These are phyloP conservation scores for Orchestes rusci DNA, from an alignment of 2,888 invertebrate genomes.

Conservation along the genomic window DNA sequence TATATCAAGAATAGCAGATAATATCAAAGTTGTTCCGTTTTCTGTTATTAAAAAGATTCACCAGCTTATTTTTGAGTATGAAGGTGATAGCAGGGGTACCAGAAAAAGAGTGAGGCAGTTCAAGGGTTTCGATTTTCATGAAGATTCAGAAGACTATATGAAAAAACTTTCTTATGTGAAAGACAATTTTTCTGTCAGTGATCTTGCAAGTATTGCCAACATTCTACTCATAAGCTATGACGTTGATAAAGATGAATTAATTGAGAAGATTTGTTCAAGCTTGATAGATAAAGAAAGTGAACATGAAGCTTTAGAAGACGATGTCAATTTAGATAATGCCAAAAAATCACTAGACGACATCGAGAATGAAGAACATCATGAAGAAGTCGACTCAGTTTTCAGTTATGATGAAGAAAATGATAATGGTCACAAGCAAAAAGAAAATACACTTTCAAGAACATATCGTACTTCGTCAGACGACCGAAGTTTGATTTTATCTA, in stretches of 20 bases:
- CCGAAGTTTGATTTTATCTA: background rate
- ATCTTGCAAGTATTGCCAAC: background rate
- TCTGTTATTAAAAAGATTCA: background rate
- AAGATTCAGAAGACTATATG: too few relatives aligned
- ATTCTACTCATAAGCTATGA: conserved; percentile 1
- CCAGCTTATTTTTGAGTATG: background rate
- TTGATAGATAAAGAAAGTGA: conserved; percentile 1
- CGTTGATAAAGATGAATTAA: background rate
- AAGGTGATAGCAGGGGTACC: background rate
- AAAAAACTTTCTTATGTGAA: too few relatives aligned
- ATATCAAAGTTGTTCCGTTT: background rate
- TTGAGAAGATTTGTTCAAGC: background rate
- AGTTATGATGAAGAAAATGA: too few relatives aligned
- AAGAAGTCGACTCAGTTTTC: background rate
- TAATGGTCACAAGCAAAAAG: too few relatives aligned
- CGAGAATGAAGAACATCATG: too few relatives aligned
- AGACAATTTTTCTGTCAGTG: background rate
- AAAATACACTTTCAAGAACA: background rate
- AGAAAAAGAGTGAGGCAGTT: conserved; percentile 1
- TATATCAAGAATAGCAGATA: background rate
- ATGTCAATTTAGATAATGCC: background rate
- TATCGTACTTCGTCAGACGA: background rate
- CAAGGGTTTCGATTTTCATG: background rate
- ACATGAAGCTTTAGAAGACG: background rate
- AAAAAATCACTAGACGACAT: too few relatives aligned